These are phyloP conservation scores for Micrastur ruficollis DNA, from an alignment of 2,797 vertebrate species.

Conservation along the genomic window DNA sequence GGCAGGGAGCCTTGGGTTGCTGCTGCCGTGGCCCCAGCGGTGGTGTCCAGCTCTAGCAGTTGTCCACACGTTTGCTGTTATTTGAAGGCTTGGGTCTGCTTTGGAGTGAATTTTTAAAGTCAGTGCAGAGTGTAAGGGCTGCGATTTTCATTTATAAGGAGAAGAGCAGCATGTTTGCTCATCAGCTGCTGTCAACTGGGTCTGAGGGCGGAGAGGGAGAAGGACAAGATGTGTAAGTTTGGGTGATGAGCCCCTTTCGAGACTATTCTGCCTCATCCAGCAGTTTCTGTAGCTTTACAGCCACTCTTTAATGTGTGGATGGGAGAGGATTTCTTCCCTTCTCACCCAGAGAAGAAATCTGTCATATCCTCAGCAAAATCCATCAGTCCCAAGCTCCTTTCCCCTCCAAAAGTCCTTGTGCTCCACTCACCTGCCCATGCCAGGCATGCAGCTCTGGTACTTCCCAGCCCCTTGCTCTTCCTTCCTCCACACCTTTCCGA, in stretches of 20 bases:
- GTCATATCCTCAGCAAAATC: background rate
- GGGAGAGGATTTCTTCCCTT: background rate
- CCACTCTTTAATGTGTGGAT: background rate
- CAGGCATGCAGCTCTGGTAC: fast-evolving
- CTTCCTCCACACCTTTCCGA: background rate
- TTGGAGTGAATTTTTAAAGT: background rate
- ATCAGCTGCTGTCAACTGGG: background rate
- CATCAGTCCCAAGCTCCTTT: background rate
- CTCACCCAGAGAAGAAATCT: background rate
- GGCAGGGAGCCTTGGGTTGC: fast-evolving
- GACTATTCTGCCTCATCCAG: background rate
- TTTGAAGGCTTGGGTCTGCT: background rate
- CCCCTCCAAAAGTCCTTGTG: background rate
- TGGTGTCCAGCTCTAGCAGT: background rate
- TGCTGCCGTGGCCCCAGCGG: fast-evolving
- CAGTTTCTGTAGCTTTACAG: background rate
- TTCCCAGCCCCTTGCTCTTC: background rate
- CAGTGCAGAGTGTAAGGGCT: background rate
- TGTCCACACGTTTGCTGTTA: background rate
- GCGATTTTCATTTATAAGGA: background rate
- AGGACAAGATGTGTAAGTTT: background rate
- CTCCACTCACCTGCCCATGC: background rate
- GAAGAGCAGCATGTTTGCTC: background rate
- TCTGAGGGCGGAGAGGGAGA: background rate
- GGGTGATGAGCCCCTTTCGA: background rate